Conservation (phyloP, 2,797 vertebrate species). For the Poecilia gillii region DNA sequence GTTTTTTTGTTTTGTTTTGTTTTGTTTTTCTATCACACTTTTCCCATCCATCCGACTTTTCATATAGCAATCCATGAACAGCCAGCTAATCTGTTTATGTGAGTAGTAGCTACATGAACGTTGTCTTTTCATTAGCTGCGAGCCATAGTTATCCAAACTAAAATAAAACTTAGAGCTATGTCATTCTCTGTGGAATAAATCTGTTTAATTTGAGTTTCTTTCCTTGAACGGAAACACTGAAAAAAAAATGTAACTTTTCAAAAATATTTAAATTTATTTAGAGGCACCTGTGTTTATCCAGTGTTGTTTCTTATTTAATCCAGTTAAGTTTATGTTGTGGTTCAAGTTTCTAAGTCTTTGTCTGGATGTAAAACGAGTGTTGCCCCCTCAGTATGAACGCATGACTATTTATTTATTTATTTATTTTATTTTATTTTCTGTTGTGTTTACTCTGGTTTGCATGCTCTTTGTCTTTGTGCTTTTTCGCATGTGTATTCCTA, state of each 20-base stretch:
- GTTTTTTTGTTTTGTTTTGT: background rate
- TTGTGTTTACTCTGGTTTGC: constrained; percentile 51
- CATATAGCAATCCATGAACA: background rate
- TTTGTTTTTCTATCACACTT: background rate
- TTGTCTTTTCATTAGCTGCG: constrained; percentile 3
- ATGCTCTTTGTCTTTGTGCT: constrained; percentile 62
- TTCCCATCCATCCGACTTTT: background rate
- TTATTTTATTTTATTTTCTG: constrained; percentile 40
- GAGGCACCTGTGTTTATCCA: constrained; percentile 15
- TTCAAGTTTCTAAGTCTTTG: constrained; percentile 59
- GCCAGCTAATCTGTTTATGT: background rate
- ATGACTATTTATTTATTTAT: constrained; percentile 1
- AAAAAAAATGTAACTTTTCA: background rate
- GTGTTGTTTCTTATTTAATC: constrained; percentile 60
- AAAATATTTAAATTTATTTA: background rate
- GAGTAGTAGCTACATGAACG: background rate
- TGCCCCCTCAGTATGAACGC: constrained; percentile 18
- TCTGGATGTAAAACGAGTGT: constrained; percentile 19
- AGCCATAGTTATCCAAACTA: background rate
- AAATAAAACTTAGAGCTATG: background rate
- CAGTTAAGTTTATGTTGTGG: constrained; percentile 49
- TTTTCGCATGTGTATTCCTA: constrained; percentile 71
- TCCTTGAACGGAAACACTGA: background rate
- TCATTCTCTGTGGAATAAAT: background rate
- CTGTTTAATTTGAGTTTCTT: background rate